A percentile compares a stretch with the other conserved stretches of the same genome.
These are phyloP conservation scores for Rhagologus leucostigma DNA, from an alignment of 2,113 vertebrate genomes.

Conservation along the genomic window DNA sequence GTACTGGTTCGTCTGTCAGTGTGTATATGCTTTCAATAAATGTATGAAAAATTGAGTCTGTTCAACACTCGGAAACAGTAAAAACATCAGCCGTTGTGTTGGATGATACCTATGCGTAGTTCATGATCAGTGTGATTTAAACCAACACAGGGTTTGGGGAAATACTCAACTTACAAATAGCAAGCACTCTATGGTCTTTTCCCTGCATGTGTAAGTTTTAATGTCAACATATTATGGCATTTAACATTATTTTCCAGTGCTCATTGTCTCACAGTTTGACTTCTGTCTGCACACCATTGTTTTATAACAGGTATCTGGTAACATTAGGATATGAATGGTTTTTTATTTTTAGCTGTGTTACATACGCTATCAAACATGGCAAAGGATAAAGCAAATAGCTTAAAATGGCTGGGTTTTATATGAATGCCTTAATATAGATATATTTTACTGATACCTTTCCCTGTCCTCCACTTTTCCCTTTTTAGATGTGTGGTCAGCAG, in stretches of 20 bases:
- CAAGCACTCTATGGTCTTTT: background rate
- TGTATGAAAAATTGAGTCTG: background rate
- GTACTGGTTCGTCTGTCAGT: background rate
- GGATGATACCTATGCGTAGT: background rate
- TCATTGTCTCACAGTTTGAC: background rate
- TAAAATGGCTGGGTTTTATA: background rate
- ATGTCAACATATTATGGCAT: background rate
- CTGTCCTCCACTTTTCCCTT: background rate
- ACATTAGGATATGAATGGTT: background rate
- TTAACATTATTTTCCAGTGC: background rate
- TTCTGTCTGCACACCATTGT: background rate
- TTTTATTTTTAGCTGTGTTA: background rate
- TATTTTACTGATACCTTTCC: background rate
- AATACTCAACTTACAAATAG: background rate
- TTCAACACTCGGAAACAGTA: background rate
- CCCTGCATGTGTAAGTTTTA: background rate
- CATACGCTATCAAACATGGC: background rate
- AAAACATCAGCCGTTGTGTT: background rate
- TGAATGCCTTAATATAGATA: background rate
- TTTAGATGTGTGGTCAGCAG: slow-evolving; percentile 98
- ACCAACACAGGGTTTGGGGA: background rate
- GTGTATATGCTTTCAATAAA: background rate
- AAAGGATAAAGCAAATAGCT: background rate
- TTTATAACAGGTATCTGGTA: background rate
- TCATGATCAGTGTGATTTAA: background rate